These are phyloP conservation scores for Acleris emargana DNA, from an alignment of 2,888 invertebrate species.

Conservation along the genomic window DNA sequence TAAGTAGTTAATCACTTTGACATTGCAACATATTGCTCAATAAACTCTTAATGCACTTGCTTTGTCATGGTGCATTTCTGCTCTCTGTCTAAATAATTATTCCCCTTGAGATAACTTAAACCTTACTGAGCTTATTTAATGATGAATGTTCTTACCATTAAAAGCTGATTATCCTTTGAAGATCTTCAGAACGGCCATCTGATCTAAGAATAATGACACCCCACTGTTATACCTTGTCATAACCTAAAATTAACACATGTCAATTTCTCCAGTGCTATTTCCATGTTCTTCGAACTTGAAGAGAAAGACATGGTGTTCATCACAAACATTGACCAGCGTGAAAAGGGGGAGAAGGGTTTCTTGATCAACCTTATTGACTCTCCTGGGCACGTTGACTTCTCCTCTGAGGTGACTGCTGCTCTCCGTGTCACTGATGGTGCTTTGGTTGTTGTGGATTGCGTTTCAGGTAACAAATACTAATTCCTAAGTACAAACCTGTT, in stretches of 20 bases:
- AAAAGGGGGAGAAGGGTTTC: conserved; percentile 96
- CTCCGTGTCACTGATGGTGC: conserved; percentile 99
- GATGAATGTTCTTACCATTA: conserved; percentile 84
- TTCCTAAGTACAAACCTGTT: too few species aligned
- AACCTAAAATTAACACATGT: conserved; percentile 24
- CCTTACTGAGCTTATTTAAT: conserved; percentile 42
- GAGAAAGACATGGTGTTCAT: conserved; percentile 98
- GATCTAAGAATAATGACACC: conserved; percentile 46
- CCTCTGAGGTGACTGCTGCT: conserved; percentile 99
- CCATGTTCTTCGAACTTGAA: conserved; percentile 99
- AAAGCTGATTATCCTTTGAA: conserved; percentile 67
- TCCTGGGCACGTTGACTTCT: conserved; percentile 99
- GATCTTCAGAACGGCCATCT: conserved; percentile 85
- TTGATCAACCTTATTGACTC: conserved; percentile 99
- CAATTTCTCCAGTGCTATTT: conserved; percentile 91
- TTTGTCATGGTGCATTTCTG: background rate
- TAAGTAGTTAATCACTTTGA: too few species aligned
- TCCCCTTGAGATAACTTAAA: too few species aligned
- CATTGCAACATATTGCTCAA: too few species aligned
- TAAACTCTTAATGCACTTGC: too few species aligned
- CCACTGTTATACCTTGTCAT: conserved; percentile 16
- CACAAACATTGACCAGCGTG: conserved; percentile 94
- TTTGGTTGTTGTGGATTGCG: conserved; percentile 99
- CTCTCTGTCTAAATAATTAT: background rate
- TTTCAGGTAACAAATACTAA: conserved; percentile 89